Conservation (phyloP, 1,140 invertebrate genomes). For the Halesus radiatus region DNA sequence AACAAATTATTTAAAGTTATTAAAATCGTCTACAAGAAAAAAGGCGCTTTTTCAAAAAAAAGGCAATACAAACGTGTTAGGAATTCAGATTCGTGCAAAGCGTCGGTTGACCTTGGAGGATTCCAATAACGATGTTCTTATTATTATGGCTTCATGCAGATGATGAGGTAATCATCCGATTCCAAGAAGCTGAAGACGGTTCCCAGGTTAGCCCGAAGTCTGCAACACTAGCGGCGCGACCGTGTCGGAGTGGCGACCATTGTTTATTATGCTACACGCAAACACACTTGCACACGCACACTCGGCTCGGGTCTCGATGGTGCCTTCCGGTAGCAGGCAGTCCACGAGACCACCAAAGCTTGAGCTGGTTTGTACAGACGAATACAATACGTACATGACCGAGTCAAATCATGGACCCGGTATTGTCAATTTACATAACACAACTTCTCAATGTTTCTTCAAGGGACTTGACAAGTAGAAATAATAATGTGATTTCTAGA, state of each 20-base stretch:
- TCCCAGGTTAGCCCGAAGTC: neutral
- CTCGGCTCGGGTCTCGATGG: neutral
- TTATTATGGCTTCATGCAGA: slow-evolving; percentile 9
- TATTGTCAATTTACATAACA: too few species aligned
- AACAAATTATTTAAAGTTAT: too few species aligned
- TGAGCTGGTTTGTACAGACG: too few species aligned
- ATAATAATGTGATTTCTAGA: too few species aligned
- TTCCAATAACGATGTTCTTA: neutral
- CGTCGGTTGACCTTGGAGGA: neutral
- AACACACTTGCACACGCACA: neutral
- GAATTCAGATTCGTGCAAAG: neutral
- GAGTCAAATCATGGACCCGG: too few species aligned
- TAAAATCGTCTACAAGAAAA: too few species aligned
- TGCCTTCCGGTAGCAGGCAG: neutral
- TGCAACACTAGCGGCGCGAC: too few species aligned
- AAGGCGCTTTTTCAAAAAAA: too few species aligned
- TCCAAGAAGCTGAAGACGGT: slow-evolving; percentile 1
- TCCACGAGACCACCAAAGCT: neutral
- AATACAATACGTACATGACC: too few species aligned
- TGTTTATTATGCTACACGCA: neutral
- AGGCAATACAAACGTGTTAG: too few species aligned
- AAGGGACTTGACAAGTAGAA: too few species aligned
- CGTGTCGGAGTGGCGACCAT: neutral
- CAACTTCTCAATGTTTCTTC: too few species aligned
- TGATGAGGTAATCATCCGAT: slow-evolving; percentile 7